These are phyloP conservation scores for Danio rerio DNA, from an alignment of 2,113 vertebrate genomes.

Conservation along the genomic window GRCz12tu NC_133193.1:7616501-7617000, in stretches of 20 bases:
- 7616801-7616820: slow-evolving; percentile 20
- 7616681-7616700: slow-evolving; percentile 20
- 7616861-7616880: background rate
- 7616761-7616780: slow-evolving; percentile 14
- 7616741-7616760: slow-evolving; percentile 22
- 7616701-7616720: background rate
- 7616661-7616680: slow-evolving; percentile 24
- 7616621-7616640: slow-evolving; percentile 35
- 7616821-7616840: background rate
- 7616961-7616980: background rate
- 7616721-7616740: slow-evolving; percentile 5
- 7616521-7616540: slow-evolving; percentile 4
- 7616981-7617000: too few relatives aligned
- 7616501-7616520: background rate
- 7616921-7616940: slow-evolving; percentile 24
- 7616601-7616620: slow-evolving; percentile 14
- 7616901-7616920: slow-evolving; percentile 29
- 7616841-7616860: slow-evolving; percentile 17
- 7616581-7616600: slow-evolving; percentile 40
- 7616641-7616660: slow-evolving; percentile 32
- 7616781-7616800: slow-evolving; percentile 1
- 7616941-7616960: background rate
- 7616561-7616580: background rate
- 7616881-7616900: slow-evolving; percentile 2
- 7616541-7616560: background rate